These are phyloP conservation scores for Vanacampus margaritifer DNA, from an alignment of 2,113 vertebrate species.

Conservation along the genomic window DNA sequence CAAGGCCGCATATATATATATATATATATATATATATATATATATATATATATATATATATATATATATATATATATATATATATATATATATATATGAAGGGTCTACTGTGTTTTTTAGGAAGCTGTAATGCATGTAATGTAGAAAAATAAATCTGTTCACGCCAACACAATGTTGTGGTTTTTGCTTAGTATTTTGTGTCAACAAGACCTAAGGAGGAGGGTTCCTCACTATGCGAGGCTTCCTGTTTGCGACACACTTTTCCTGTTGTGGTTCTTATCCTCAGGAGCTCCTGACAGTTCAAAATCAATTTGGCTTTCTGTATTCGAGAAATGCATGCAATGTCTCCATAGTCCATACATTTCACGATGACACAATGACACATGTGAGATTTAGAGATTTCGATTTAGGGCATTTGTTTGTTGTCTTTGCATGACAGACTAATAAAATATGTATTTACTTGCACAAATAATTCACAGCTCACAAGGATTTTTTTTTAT, in stretches of 20 bases:
- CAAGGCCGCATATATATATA: too few species aligned
- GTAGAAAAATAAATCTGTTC: background rate
- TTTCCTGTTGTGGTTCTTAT: constrained; percentile 63
- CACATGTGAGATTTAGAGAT: constrained; percentile 25
- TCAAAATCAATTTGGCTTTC: constrained; percentile 22
- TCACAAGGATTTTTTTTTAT: constrained; percentile 7
- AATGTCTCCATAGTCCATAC: background rate
- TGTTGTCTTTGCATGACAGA: constrained; percentile 24
- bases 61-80: too few species aligned
- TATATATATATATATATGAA: too few species aligned
- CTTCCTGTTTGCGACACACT: constrained; percentile 68
- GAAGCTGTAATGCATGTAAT: too few species aligned
- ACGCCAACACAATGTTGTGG: constrained; percentile 2
- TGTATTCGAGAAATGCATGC: constrained; percentile 18
- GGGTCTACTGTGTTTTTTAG: too few species aligned
- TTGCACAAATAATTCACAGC: constrained; percentile 25
- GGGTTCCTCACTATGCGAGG: constrained; percentile 35
- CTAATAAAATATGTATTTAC: constrained; percentile 53
- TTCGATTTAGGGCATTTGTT: constrained; percentile 40
- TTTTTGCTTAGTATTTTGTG: constrained; percentile 32
- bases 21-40: too few species aligned
- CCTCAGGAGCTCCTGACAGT: constrained; percentile 35
- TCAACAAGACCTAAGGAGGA: constrained; percentile 34
- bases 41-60: too few species aligned
- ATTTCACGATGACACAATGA: constrained; percentile 24